Conservation (phyloP, 2,888 invertebrate genomes). For the Trichacis sp. region DNA sequence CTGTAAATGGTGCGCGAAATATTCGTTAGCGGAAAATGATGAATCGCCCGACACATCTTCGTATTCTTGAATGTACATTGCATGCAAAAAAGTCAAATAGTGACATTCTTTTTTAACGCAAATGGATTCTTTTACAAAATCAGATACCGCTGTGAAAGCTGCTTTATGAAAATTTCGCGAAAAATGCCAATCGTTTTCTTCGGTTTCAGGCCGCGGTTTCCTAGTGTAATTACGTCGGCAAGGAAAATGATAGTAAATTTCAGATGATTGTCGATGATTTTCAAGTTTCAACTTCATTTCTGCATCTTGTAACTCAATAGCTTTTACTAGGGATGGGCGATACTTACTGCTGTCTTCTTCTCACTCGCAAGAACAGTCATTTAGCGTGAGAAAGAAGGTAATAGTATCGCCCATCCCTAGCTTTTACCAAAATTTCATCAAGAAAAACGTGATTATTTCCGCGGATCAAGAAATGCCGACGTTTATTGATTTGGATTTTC, state of each 20-base stretch:
- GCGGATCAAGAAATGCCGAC: neutral
- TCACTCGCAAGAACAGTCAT: too few species aligned
- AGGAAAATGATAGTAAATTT: neutral
- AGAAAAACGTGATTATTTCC: neutral
- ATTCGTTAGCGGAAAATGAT: neutral
- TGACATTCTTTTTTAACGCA: neutral
- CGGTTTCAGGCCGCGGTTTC: neutral
- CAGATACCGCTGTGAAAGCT: neutral
- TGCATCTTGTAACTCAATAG: neutral
- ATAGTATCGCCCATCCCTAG: too few species aligned
- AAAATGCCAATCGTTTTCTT: neutral
- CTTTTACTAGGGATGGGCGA: too few species aligned
- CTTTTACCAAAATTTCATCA: neutral
- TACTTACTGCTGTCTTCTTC: too few species aligned
- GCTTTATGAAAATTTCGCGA: neutral
- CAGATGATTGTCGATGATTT: neutral
- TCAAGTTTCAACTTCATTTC: neutral
- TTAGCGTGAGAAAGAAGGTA: too few species aligned
- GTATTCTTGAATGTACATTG: neutral
- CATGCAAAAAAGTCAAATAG: neutral
- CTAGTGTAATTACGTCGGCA: neutral
- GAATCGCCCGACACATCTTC: neutral
- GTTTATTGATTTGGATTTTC: neutral
- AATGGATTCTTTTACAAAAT: neutral
- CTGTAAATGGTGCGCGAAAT: neutral